Percentiles rank a stretch among this genome's conserved stretches.
phyloP scores from a whole-genome alignment of 2,113 vertebrate species.

The Lepus americanus region DNA sequence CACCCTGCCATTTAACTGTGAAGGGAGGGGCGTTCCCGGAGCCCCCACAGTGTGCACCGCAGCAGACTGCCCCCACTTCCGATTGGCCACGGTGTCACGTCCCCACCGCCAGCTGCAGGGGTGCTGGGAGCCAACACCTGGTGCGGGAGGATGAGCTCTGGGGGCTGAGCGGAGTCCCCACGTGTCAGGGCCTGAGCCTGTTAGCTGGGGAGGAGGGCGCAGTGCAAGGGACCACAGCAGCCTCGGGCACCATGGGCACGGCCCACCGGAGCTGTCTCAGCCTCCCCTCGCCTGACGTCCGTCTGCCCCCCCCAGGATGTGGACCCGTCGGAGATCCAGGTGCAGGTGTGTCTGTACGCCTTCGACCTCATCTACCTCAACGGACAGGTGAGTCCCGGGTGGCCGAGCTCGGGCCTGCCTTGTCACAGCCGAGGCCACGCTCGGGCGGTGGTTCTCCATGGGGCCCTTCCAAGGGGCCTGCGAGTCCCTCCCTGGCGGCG shows the following conservation, averaged over 20 bases:
- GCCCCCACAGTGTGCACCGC: not conserved
- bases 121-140: not conserved
- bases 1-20: not conserved
- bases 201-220: not conserved
- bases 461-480: not conserved
- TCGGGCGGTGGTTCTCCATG: not conserved
- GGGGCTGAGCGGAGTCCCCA: not conserved
- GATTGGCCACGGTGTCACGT: not conserved
- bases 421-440: not conserved
- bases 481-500: fast-evolving
- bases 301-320: conserved; percentile 89
- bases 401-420: fast-evolving
- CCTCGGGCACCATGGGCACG: not conserved
- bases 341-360: conserved; percentile 95
- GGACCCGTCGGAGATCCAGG: conserved; percentile 93
- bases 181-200: fast-evolving
- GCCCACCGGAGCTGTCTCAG: fast-evolving
- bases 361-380: conserved; percentile 96
- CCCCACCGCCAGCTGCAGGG: not conserved
- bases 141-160: not conserved
- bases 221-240: not conserved
- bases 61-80: not conserved
- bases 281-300: not conserved
- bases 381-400: conserved; percentile 89
- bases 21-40: not conserved